Evolutionary conservation across 2,888 invertebrate species (phyloP).

Genomic region (Pristionchus japonicus): DNA sequence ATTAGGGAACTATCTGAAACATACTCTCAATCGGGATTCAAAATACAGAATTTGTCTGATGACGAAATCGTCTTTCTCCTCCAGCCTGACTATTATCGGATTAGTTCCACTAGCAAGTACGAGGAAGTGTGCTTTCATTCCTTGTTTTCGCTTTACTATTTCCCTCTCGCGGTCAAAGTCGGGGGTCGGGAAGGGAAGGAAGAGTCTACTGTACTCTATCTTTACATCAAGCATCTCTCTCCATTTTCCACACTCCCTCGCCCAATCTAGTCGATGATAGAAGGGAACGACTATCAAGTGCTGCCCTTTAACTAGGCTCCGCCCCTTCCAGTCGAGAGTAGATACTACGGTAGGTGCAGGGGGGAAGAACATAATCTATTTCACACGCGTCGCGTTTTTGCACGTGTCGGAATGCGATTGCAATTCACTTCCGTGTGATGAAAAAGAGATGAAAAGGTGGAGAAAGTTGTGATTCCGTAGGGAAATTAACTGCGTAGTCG

Average conservation of each 20-base stretch:
- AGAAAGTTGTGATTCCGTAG: no score
- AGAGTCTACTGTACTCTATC: constrained; percentile 3
- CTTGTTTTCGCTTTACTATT: not conserved
- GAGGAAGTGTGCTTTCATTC: not conserved
- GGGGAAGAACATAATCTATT: constrained; percentile 13
- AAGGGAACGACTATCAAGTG: not conserved
- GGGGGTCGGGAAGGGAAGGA: not conserved
- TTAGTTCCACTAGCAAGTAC: not conserved
- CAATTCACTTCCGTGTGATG: not conserved
- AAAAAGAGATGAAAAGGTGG: not conserved
- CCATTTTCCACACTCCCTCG: not conserved
- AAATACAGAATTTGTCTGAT: not conserved
- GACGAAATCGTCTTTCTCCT: not conserved
- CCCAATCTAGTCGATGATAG: no score
- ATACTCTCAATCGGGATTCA: not conserved
- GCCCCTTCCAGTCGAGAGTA: not conserved
- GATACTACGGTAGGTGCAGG: not conserved
- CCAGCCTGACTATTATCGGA: not conserved
- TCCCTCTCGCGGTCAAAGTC: not conserved
- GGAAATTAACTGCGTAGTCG: no score
- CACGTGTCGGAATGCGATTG: not conserved
- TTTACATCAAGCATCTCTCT: no score
- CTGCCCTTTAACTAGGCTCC: constrained; percentile 5
- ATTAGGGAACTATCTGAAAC: not conserved
- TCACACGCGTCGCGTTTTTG: not conserved